Evolutionary conservation across 2,888 invertebrate genomes (phyloP).

Genomic region (Hedya salicella): DNA sequence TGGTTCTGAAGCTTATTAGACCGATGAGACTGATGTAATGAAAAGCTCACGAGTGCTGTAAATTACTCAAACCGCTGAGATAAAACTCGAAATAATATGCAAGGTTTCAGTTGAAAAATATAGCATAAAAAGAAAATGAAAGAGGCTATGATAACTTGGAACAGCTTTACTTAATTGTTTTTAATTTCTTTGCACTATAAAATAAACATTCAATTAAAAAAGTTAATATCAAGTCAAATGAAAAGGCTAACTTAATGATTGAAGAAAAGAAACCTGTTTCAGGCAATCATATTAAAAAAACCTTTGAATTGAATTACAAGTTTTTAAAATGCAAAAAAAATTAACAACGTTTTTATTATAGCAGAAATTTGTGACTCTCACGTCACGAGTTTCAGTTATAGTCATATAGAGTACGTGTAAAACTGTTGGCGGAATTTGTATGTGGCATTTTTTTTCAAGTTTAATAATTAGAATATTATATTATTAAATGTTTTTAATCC

Average conservation of each 20-base stretch:
- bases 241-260: background rate
- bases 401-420: too few relatives aligned
- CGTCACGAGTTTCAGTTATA: too few relatives aligned
- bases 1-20: background rate
- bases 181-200: background rate
- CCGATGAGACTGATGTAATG: background rate
- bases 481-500: too few relatives aligned
- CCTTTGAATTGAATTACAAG: background rate
- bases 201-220: background rate
- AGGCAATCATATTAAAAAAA: background rate
- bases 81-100: too few relatives aligned
- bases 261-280: background rate
- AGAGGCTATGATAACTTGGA: background rate
- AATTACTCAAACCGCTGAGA: too few relatives aligned
- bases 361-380: too few relatives aligned
- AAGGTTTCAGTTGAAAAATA: too few relatives aligned
- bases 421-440: too few relatives aligned
- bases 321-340: too few relatives aligned
- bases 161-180: background rate
- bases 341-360: too few relatives aligned
- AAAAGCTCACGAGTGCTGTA: background rate
- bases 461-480: too few relatives aligned
- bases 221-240: background rate
- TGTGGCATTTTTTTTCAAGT: too few relatives aligned
- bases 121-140: background rate